phyloP scores from a whole-genome alignment of 2,797 vertebrate species.

The Sciurus carolinensis region DNA sequence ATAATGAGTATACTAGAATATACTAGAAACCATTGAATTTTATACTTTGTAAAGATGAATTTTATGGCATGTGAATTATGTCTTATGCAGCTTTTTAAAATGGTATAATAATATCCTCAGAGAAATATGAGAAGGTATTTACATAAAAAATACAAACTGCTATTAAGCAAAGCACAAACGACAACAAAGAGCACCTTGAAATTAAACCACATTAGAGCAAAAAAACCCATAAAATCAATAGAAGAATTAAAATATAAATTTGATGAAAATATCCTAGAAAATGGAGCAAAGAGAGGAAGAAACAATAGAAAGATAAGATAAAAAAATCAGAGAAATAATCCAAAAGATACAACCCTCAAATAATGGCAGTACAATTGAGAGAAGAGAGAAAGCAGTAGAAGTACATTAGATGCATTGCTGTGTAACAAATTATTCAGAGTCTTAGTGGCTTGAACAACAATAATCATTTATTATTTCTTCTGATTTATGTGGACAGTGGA shows the following conservation, averaged over 20 bases:
- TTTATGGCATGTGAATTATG: neutral
- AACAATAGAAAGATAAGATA: neutral
- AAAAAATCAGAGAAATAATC: slow-evolving; percentile 39
- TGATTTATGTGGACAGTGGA: neutral
- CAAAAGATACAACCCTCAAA: neutral
- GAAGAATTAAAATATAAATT: slow-evolving; percentile 2
- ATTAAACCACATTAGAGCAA: slow-evolving; percentile 5
- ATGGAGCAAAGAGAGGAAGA: slow-evolving; percentile 3
- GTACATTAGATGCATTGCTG: neutral
- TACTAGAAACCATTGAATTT: neutral
- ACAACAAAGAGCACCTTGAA: neutral
- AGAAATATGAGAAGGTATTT: slow-evolving; percentile 33
- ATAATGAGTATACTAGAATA: neutral
- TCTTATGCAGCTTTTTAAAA: slow-evolving; percentile 33
- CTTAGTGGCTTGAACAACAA: neutral
- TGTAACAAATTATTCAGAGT: neutral
- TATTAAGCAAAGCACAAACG: neutral
- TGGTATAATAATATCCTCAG: neutral
- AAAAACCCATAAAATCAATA: slow-evolving; percentile 24
- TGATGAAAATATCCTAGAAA: slow-evolving; percentile 25
- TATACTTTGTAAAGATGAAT: slow-evolving; percentile 33
- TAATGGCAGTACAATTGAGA: neutral
- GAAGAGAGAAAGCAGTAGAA: neutral
- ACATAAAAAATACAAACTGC: neutral
- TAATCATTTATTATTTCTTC: slow-evolving; percentile 8